phyloP scores from a whole-genome alignment of 2,797 vertebrate genomes.

The Sphenodon punctatus region DNA sequence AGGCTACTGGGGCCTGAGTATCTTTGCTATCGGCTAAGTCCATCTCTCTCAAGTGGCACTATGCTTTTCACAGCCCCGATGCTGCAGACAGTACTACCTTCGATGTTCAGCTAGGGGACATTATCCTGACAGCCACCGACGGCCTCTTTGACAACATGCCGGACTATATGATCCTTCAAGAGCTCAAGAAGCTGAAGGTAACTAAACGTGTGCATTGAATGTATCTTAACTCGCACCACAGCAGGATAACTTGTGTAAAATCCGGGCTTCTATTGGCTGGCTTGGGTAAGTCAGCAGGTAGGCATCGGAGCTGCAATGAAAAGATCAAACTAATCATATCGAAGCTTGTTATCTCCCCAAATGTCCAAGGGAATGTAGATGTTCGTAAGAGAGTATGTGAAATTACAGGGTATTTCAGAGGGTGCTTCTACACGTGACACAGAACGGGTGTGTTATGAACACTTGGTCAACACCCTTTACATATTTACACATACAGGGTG shows the following conservation, averaged over 20 bases:
- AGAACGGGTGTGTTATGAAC: too few species aligned
- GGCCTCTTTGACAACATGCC: conserved; percentile 99
- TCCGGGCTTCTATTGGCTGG: conserved; percentile 40
- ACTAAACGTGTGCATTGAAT: neutral
- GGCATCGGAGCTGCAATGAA: neutral
- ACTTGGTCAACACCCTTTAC: too few species aligned
- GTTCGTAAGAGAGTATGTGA: neutral
- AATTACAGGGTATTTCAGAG: neutral
- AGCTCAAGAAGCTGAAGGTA: conserved; percentile 96
- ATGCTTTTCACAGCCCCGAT: conserved; percentile 84
- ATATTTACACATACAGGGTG: too few species aligned
- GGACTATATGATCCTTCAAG: conserved; percentile 98
- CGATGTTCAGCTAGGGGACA: conserved; percentile 96
- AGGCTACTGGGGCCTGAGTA: neutral
- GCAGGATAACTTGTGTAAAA: too few species aligned
- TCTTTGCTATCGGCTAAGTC: neutral
- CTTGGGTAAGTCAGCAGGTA: neutral
- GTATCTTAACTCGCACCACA: too few species aligned
- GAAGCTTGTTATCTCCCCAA: conserved; percentile 8
- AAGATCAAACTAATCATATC: conserved; percentile 20
- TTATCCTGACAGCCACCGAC: conserved; percentile 96
- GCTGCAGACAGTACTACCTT: conserved; percentile 96
- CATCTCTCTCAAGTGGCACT: neutral
- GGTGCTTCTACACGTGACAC: too few species aligned
- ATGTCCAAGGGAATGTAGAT: neutral